These are phyloP conservation scores for Pampus argenteus DNA, from an alignment of 2,797 vertebrate genomes.

Conservation along the genomic window DNA sequence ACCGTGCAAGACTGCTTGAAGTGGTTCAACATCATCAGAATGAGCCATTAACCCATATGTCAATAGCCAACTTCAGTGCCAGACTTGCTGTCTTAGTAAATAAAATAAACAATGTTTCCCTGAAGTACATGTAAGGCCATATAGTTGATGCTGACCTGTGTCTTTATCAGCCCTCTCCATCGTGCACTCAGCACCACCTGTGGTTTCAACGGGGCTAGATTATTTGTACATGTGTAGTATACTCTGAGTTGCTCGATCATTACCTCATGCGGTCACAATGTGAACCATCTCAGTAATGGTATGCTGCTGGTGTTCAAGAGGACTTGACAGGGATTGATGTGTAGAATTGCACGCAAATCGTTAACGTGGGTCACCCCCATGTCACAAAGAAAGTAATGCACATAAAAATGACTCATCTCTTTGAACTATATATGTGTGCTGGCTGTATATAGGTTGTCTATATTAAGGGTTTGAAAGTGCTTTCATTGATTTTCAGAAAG, in stretches of 20 bases:
- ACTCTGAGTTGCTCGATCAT: conserved; percentile 79
- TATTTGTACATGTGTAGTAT: conserved; percentile 74
- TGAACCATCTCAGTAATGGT: conserved; percentile 84
- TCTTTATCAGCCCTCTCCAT: conserved; percentile 55
- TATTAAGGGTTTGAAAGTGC: conserved; percentile 16
- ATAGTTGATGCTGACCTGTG: conserved; percentile 51
- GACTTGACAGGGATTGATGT: conserved; percentile 81
- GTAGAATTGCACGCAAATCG: conserved; percentile 85
- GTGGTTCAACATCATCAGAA: neutral
- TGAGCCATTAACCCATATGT: neutral
- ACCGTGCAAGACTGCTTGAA: neutral
- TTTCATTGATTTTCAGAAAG: conserved; percentile 25
- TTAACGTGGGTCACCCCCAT: conserved; percentile 82
- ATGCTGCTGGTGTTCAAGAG: conserved; percentile 79
- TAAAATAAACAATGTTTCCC: neutral
- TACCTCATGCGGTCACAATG: conserved; percentile 89
- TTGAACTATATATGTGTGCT: conserved; percentile 73
- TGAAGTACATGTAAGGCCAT: conserved; percentile 28
- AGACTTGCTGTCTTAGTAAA: neutral
- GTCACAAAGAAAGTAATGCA: conserved; percentile 81
- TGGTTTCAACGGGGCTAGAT: conserved; percentile 67
- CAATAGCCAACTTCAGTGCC: neutral
- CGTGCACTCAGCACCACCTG: conserved; percentile 64
- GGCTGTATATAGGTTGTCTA: conserved; percentile 62
- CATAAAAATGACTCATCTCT: conserved; percentile 75